Conservation (phyloP, 2,888 invertebrate genomes). For the Parnassius orleans region DNA sequence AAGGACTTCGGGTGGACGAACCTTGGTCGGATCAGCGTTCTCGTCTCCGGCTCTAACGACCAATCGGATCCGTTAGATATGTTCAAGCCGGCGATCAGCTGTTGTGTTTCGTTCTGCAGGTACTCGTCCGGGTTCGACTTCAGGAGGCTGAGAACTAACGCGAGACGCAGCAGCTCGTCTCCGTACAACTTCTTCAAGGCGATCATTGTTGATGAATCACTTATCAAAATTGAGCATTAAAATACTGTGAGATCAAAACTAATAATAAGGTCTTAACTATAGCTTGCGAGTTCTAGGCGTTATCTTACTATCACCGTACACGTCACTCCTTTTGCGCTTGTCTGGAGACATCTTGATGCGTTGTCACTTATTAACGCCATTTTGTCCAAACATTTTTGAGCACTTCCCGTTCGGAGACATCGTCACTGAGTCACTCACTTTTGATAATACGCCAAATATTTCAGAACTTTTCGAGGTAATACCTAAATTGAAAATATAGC, state of each 20-base stretch:
- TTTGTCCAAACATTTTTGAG: slow-evolving; percentile 32
- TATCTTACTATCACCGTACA: slow-evolving; percentile 38
- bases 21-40: slow-evolving; percentile 80
- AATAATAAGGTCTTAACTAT: slow-evolving; percentile 24
- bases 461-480: slow-evolving; percentile 31
- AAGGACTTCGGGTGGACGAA: slow-evolving; percentile 86
- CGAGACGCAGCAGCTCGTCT: slow-evolving; percentile 90
- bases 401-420: slow-evolving; percentile 48
- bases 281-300: slow-evolving; percentile 42
- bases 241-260: slow-evolving; percentile 67
- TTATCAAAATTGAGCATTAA: slow-evolving; percentile 60
- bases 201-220: slow-evolving; percentile 80
- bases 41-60: slow-evolving; percentile 81
- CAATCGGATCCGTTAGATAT: slow-evolving; percentile 85
- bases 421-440: slow-evolving; percentile 51
- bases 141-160: slow-evolving; percentile 89
- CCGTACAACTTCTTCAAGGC: slow-evolving; percentile 90
- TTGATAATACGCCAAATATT: slow-evolving; percentile 42
- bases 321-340: slow-evolving; percentile 67
- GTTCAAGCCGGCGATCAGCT: slow-evolving; percentile 79
- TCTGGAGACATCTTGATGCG: slow-evolving; percentile 65
- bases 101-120: slow-evolving; percentile 79
- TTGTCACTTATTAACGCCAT: slow-evolving; percentile 51
- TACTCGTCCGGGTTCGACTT: slow-evolving; percentile 88
- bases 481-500: slow-evolving; percentile 33